These are phyloP conservation scores for Caenorhabditis inopinata DNA, from an alignment of 1,140 invertebrate genomes.

Conservation along the genomic window DNA sequence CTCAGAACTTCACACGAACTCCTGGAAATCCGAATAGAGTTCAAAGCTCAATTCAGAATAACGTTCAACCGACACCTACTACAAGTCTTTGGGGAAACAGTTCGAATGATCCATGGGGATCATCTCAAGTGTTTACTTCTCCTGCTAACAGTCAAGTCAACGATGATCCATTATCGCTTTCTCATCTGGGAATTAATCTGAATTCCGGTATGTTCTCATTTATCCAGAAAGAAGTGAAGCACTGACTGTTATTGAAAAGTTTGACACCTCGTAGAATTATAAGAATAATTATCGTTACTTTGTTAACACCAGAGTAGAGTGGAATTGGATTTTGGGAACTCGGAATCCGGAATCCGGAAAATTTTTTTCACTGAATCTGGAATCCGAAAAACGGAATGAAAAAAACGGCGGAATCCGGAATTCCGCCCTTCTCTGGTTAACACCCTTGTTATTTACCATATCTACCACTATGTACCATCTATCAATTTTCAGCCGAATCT, in stretches of 20 bases:
- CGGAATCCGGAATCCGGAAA: too few relatives aligned
- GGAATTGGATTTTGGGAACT: too few relatives aligned
- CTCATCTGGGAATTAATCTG: constrained; percentile 3
- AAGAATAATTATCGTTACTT: too few relatives aligned
- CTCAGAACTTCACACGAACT: not conserved
- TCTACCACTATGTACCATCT: not conserved
- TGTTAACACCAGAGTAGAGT: too few relatives aligned
- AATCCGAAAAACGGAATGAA: too few relatives aligned
- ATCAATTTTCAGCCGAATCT: not conserved
- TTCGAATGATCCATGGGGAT: not conserved
- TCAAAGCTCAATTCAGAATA: not conserved
- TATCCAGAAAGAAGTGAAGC: too few relatives aligned
- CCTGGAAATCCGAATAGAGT: constrained; percentile 25
- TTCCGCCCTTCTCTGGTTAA: too few relatives aligned
- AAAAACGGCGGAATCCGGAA: too few relatives aligned
- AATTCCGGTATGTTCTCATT: not conserved
- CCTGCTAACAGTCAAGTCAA: not conserved
- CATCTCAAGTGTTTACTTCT: not conserved
- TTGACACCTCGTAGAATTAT: too few relatives aligned
- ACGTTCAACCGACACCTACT: not conserved
- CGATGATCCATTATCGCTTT: not conserved
- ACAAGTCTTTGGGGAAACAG: not conserved
- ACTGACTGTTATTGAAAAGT: too few relatives aligned
- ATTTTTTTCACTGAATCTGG: too few relatives aligned
- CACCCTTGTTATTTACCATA: too few relatives aligned